A percentile compares a stretch with the other conserved stretches of the same genome.
Conservation (phyloP, 2,113 vertebrate genomes). For the Thryonomys swinderianus region DNA sequence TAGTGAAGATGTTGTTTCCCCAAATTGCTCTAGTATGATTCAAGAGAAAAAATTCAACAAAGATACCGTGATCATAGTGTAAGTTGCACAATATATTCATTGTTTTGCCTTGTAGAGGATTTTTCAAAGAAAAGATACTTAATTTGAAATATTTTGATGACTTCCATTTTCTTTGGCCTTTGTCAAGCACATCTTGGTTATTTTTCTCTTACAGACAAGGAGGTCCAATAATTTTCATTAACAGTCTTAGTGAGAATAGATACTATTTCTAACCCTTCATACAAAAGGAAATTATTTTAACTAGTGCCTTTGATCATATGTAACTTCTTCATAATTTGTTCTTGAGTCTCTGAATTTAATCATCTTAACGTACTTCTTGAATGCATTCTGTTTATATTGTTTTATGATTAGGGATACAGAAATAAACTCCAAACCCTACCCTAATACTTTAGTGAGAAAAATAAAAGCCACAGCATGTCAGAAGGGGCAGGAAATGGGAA, state of each 20-base stretch:
- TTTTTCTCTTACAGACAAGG: background rate
- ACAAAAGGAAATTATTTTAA: conserved; percentile 24
- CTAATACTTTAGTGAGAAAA: background rate
- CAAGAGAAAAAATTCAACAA: conserved; percentile 63
- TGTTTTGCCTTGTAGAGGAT: background rate
- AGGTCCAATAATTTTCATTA: background rate
- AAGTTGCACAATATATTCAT: conserved; percentile 60
- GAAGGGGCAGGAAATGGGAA: background rate
- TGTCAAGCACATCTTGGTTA: background rate
- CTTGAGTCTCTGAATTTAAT: background rate
- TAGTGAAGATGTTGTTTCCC: conserved; percentile 82
- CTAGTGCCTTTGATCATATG: background rate
- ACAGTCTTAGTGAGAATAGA: conserved; percentile 8
- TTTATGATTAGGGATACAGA: background rate
- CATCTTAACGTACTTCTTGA: background rate
- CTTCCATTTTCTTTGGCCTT: background rate
- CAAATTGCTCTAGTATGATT: conserved; percentile 37
- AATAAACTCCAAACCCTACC: background rate
- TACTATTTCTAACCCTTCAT: background rate
- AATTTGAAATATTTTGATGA: conserved; percentile 32
- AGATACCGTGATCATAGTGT: conserved; percentile 81
- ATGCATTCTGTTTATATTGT: background rate
- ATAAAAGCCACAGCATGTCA: background rate
- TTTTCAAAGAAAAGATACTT: conserved; percentile 20
- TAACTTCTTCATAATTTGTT: conserved; percentile 36